These are phyloP conservation scores for Archips crataeganus DNA, from an alignment of 2,888 invertebrate species.

Conservation along the genomic window DNA sequence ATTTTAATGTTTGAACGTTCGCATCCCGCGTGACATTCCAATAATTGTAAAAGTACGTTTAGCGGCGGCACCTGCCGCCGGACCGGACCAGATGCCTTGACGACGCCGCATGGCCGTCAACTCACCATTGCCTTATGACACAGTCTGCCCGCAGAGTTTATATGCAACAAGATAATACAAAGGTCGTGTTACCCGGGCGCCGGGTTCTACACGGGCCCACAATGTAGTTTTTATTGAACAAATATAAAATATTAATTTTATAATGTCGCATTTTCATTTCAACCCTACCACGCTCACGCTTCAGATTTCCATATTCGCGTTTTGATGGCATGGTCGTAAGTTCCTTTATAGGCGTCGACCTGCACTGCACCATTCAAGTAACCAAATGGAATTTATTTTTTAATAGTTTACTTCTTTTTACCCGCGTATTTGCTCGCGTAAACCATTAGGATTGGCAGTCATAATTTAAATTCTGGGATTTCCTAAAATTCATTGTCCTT, in stretches of 20 bases:
- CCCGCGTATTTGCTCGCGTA: too few relatives aligned
- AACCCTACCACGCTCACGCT: background rate
- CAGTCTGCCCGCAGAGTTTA: conserved; percentile 86
- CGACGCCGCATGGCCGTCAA: conserved; percentile 67
- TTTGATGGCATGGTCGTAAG: too few relatives aligned
- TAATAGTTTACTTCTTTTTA: too few relatives aligned
- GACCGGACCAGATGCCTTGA: conserved; percentile 76
- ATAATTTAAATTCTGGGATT: too few relatives aligned
- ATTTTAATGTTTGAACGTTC: conserved; percentile 73
- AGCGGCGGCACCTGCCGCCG: conserved; percentile 58
- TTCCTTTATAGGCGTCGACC: too few relatives aligned
- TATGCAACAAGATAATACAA: conserved; percentile 85
- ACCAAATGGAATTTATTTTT: too few relatives aligned
- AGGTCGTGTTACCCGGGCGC: conserved; percentile 86
- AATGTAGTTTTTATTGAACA: conserved; percentile 86
- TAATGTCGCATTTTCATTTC: conserved; percentile 79
- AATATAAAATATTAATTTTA: conserved; percentile 86
- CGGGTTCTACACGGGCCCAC: conserved; percentile 83
- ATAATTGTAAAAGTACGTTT: conserved; percentile 74
- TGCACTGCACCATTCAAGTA: too few relatives aligned
- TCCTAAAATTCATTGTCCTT: too few relatives aligned
- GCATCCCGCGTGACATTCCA: conserved; percentile 85
- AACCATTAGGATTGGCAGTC: too few relatives aligned
- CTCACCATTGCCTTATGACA: conserved; percentile 84
- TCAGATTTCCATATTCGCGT: too few relatives aligned